Conservation (phyloP, 30 jellyfish, hydroid and myxozoan species). For the Sanderia malayensis region DNA sequence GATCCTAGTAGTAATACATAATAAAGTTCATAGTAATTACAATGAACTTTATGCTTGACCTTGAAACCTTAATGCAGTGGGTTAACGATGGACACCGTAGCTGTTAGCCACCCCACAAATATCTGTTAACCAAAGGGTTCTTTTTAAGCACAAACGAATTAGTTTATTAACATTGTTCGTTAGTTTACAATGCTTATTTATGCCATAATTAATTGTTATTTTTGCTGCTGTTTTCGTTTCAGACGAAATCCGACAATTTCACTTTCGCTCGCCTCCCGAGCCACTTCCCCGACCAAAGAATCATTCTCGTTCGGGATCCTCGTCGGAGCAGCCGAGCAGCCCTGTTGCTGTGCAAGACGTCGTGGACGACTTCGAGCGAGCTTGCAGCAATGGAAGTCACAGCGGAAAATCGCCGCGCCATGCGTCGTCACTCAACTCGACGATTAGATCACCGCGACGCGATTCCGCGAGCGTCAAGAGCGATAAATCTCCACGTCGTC, state of each 20-base stretch:
- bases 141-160: too few species aligned
- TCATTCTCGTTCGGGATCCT: constrained; percentile 9
- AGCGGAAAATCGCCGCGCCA: constrained; percentile 5
- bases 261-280: constrained; percentile 21
- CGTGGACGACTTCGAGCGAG: constrained; percentile 34
- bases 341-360: constrained; percentile 11
- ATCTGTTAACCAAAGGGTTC: too few species aligned
- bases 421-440: not conserved
- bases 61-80: too few species aligned
- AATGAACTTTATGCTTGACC: too few species aligned
- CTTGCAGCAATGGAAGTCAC: constrained; percentile 19
- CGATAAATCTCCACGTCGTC: constrained; percentile 3
- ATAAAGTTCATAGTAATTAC: too few species aligned
- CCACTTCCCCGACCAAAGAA: constrained; percentile 32
- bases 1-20: too few species aligned
- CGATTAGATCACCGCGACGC: not conserved
- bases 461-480: not conserved
- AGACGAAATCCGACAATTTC: constrained; percentile 22
- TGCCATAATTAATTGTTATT: too few species aligned
- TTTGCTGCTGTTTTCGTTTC: not conserved
- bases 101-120: too few species aligned
- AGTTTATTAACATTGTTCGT: too few species aligned
- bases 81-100: too few species aligned
- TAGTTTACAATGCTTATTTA: too few species aligned
- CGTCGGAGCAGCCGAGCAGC: constrained; percentile 7